Evolutionary conservation across 2,888 invertebrate species (phyloP).

Genomic region (Leptopterna dolabrata): DNA sequence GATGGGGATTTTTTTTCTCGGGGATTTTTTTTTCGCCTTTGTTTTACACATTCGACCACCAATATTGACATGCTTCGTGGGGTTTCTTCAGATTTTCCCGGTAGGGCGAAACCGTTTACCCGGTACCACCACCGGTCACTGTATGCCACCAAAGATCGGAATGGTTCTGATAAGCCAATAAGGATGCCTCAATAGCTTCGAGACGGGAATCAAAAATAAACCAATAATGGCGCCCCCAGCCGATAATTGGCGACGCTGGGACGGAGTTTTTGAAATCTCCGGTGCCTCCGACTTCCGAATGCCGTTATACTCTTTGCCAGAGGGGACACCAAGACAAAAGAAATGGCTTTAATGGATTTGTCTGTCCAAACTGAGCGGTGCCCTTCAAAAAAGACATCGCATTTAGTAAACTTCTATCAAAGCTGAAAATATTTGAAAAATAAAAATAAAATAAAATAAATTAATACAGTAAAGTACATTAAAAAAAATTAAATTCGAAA

Average conservation of each 20-base stretch:
- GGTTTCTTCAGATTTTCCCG: conserved; percentile 41
- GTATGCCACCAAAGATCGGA: too few species aligned
- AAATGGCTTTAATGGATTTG: not conserved
- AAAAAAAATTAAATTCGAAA: too few species aligned
- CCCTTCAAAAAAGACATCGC: not conserved
- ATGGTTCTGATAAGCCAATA: too few species aligned
- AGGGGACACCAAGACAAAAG: not conserved
- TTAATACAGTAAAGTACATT: too few species aligned
- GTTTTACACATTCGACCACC: conserved; percentile 51
- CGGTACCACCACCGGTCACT: not conserved
- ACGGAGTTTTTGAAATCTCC: not conserved
- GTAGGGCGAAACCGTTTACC: not conserved
- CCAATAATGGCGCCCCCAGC: conserved; percentile 34
- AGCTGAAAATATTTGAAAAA: too few species aligned
- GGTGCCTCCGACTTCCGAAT: not conserved
- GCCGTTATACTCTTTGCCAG: not conserved
- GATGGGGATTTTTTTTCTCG: not conserved
- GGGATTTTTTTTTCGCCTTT: not conserved
- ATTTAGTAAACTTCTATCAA: too few species aligned
- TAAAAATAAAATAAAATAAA: too few species aligned
- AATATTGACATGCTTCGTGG: conserved; percentile 32
- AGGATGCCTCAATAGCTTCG: conserved; percentile 33
- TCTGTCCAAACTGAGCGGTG: not conserved
- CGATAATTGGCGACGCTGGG: not conserved
- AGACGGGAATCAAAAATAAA: conserved; percentile 26